These are phyloP conservation scores for Turdus rufiventris DNA, from an alignment of 2,113 vertebrate genomes.

Conservation along the genomic window DNA sequence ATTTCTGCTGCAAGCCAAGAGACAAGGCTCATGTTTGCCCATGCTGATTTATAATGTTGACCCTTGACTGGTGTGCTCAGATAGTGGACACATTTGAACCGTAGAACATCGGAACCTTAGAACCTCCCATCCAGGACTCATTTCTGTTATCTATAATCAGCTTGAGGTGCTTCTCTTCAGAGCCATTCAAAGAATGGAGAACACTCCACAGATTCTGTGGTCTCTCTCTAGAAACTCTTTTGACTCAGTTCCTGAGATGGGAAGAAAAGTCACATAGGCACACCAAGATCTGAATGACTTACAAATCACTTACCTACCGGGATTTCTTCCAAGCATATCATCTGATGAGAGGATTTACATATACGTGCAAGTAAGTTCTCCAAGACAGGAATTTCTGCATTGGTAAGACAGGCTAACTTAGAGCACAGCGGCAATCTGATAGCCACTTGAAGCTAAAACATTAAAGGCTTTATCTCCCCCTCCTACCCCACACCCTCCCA, in stretches of 20 bases:
- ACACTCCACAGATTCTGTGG: neutral
- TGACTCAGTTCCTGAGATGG: neutral
- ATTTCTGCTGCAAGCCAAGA: neutral
- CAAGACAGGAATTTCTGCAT: neutral
- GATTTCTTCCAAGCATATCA: neutral
- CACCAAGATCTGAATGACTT: neutral
- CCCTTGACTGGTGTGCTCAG: neutral
- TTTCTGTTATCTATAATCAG: neutral
- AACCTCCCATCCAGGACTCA: neutral
- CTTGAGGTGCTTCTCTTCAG: neutral
- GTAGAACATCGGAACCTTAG: neutral
- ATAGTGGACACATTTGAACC: neutral
- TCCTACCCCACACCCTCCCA: rapidly evolving
- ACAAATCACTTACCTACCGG: neutral
- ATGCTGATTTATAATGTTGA: neutral
- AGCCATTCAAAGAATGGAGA: neutral
- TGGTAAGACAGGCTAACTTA: neutral
- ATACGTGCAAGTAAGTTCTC: neutral
- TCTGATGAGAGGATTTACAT: neutral
- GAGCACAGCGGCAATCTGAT: neutral
- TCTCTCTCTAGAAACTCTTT: neutral
- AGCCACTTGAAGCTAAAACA: neutral
- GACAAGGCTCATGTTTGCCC: neutral
- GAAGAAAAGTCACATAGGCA: neutral
- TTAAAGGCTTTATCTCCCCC: rapidly evolving